Evolutionary conservation across 2,113 vertebrate genomes (phyloP).

Genomic region (Callipepla californica): DNA sequence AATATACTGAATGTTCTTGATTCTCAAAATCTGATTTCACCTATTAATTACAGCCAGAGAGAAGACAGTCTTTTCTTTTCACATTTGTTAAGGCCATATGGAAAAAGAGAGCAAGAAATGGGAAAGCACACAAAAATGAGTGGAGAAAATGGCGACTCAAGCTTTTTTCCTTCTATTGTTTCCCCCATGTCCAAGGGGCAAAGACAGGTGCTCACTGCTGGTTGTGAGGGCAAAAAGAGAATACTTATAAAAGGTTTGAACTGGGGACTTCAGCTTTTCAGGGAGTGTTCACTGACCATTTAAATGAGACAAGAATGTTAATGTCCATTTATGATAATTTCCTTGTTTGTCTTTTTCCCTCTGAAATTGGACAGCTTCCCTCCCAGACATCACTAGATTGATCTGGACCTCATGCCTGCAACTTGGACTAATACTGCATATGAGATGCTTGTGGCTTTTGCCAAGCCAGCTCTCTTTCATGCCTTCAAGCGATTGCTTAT

Average conservation of each 20-base stretch:
- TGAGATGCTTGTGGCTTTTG: not conserved
- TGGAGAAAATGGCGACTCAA: not conserved
- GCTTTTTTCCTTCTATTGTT: not conserved
- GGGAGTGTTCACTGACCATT: not conserved
- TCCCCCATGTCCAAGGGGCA: not conserved
- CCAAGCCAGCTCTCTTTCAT: not conserved
- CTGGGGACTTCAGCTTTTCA: not conserved
- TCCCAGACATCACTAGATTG: not conserved
- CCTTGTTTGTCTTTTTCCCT: not conserved
- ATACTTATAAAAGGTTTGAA: not conserved
- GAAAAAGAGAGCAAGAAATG: not conserved
- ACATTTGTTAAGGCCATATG: not conserved
- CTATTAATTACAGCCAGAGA: not conserved
- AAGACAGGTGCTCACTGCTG: not conserved
- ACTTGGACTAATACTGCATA: not conserved
- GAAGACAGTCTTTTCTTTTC: not conserved
- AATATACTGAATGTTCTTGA: not conserved
- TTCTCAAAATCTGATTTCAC: not conserved
- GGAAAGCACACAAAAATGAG: not conserved
- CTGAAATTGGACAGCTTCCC: accelerated
- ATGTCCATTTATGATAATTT: not conserved
- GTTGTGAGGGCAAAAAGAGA: not conserved
- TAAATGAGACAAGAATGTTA: not conserved
- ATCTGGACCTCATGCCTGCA: not conserved
- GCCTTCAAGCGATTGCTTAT: not conserved